Conservation (phyloP, 2,888 invertebrate genomes). For the Eretmocerus hayati region DNA sequence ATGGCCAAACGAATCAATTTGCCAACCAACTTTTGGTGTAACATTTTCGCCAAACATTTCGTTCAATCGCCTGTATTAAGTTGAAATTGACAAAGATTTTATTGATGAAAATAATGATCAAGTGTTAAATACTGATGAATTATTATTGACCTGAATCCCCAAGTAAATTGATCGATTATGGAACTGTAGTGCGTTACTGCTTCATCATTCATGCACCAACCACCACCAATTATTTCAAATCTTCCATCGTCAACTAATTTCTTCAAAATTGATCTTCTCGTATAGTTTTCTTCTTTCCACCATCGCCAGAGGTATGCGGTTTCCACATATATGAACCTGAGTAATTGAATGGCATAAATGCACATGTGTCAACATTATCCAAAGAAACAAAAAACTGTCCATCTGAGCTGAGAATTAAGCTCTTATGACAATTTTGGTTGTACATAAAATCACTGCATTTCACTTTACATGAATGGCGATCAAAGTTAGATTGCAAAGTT, state of each 20-base stretch:
- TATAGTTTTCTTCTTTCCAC: conserved; percentile 61
- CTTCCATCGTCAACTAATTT: conserved; percentile 64
- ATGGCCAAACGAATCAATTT: conserved; percentile 81
- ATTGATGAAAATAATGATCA: neutral
- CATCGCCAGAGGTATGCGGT: conserved; percentile 80
- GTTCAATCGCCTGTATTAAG: conserved; percentile 46
- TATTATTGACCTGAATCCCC: conserved; percentile 59
- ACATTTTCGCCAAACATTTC: conserved; percentile 68
- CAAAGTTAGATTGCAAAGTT: too few relatives aligned
- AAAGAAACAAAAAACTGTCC: too few relatives aligned
- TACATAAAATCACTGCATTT: too few relatives aligned
- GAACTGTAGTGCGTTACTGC: conserved; percentile 66
- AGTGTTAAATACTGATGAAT: neutral
- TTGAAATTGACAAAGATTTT: neutral
- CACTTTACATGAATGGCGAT: too few relatives aligned
- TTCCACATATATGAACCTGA: conserved; percentile 72
- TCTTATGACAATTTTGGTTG: too few relatives aligned
- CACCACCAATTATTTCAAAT: conserved; percentile 71
- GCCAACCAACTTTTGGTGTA: conserved; percentile 70
- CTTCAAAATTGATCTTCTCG: conserved; percentile 48
- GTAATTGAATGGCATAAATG: too few relatives aligned
- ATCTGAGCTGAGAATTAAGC: too few relatives aligned
- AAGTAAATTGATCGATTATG: conserved; percentile 67
- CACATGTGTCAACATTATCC: too few relatives aligned
- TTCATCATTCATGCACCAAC: conserved; percentile 82